Evolutionary conservation across 1,140 invertebrate species (phyloP), one percentile per base, ranked within the genome.

Genomic region (Ips nitidus): DNA sequence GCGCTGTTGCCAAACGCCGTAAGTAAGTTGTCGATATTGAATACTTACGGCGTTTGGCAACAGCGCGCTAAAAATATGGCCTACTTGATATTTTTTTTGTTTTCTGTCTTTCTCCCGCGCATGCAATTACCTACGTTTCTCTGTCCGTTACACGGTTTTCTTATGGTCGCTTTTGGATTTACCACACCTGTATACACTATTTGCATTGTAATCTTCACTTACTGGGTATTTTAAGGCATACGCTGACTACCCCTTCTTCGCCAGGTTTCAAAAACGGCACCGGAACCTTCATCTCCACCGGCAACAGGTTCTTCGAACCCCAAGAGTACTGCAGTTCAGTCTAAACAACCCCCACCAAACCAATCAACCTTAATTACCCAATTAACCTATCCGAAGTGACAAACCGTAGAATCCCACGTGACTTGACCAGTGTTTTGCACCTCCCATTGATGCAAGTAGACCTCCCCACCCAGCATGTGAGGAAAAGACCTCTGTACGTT

Each of bases 391-490:
- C 22, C 41, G n/a, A 6, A 53, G 41, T 47, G n/a, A 65, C 69
- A 40, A 61, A 80, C 80, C 41, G 75, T 71, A 52, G 70, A 56
- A 22, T 75, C 77, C 79, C 79, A 82, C 41, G 69, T 55, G 41
- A 66, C 42, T 41, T 74, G 66, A 4, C 81, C 81, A 62, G 57
- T 77, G 71, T 82, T 82, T 41, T 76, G 73, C 36, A 82, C 75
- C 57, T 81, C 71, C 80, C 80, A 82, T 4, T 71, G 73, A 69
- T 82, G 79, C 38, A 74, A 43, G 67, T 80, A 81, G 41, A 72
- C 62, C 45, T 77, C 76, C 5, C 80, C 80, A 6, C 77, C 76
- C 2, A 72, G 38, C 71, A 80, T 74, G 55, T 75, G 76, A 1
- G 74, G 74, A 40, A 77, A 67, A 1, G 52, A 45, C 3, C 47